Conservation (phyloP, 2,888 invertebrate species). For the Ptilodon capucinus region DNA sequence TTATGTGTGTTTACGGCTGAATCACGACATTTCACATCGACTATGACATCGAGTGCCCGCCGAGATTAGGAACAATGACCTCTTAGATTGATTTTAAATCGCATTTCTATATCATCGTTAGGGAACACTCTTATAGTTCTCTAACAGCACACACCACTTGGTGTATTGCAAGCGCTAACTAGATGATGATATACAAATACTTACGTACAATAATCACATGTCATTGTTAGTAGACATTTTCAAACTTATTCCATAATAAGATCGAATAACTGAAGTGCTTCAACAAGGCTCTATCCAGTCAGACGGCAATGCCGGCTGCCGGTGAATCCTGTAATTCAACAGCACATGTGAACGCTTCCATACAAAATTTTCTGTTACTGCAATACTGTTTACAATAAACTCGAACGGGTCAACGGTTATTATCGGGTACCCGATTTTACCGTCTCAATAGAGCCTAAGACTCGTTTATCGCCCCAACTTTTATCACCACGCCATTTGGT, state of each 20-base stretch:
- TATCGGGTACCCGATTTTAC: too few relatives aligned
- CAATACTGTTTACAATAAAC: too few relatives aligned
- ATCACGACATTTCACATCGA: conserved; percentile 65
- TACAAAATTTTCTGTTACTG: too few relatives aligned
- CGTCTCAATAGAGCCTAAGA: too few relatives aligned
- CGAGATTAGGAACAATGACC: conserved; percentile 58
- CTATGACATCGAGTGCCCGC: conserved; percentile 65
- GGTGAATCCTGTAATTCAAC: too few relatives aligned
- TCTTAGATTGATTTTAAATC: conserved; percentile 43
- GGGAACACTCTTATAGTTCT: conserved; percentile 13
- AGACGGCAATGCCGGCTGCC: too few relatives aligned
- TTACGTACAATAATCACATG: neutral
- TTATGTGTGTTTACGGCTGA: conserved; percentile 54
- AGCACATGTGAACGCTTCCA: too few relatives aligned
- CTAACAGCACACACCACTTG: conserved; percentile 3
- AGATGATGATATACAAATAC: neutral
- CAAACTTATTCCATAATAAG: neutral
- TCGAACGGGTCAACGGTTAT: too few relatives aligned
- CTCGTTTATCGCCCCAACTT: neutral
- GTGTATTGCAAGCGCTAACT: neutral
- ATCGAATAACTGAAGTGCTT: neutral
- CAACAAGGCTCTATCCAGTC: too few relatives aligned
- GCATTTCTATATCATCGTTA: conserved; percentile 28
- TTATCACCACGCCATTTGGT: neutral
- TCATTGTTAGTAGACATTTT: neutral